Evolutionary conservation across 1,140 invertebrate genomes (phyloP).

Genomic region (Ceratitis capitata): DNA sequence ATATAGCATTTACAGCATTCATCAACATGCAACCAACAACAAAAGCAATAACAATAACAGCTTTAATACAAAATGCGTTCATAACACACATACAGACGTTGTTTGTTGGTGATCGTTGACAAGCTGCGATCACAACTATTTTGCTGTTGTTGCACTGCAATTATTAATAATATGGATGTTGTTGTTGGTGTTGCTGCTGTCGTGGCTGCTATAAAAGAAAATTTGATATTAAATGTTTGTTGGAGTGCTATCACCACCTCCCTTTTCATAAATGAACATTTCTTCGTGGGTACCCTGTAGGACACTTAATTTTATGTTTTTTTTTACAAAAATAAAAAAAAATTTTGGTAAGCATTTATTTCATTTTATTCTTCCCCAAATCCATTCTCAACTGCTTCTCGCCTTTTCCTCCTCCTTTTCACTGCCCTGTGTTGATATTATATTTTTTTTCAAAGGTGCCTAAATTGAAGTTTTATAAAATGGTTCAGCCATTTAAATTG

Average conservation of each 20-base stretch:
- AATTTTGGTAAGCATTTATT: too few relatives aligned
- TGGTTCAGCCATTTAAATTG: too few relatives aligned
- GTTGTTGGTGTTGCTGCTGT: too few relatives aligned
- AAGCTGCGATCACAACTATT: not conserved
- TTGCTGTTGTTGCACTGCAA: not conserved
- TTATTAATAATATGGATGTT: not conserved
- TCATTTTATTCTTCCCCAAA: too few relatives aligned
- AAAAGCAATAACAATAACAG: not conserved
- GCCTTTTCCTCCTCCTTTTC: too few relatives aligned
- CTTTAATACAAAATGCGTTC: not conserved
- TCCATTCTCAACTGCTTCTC: too few relatives aligned
- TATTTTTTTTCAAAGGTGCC: too few relatives aligned
- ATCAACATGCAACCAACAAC: constrained; percentile 23
- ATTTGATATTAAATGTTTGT: not conserved
- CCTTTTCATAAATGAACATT: not conserved
- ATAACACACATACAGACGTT: not conserved
- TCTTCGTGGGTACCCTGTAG: not conserved
- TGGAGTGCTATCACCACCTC: not conserved
- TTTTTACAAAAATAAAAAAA: too few relatives aligned
- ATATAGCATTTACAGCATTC: not conserved
- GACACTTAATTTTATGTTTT: too few relatives aligned
- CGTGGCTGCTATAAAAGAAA: not conserved
- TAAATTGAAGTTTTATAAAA: too few relatives aligned
- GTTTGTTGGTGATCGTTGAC: constrained; percentile 16
- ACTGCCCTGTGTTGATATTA: too few relatives aligned